Conservation (phyloP, 2,797 vertebrate species). For the Eurystomus glaucurus region DNA sequence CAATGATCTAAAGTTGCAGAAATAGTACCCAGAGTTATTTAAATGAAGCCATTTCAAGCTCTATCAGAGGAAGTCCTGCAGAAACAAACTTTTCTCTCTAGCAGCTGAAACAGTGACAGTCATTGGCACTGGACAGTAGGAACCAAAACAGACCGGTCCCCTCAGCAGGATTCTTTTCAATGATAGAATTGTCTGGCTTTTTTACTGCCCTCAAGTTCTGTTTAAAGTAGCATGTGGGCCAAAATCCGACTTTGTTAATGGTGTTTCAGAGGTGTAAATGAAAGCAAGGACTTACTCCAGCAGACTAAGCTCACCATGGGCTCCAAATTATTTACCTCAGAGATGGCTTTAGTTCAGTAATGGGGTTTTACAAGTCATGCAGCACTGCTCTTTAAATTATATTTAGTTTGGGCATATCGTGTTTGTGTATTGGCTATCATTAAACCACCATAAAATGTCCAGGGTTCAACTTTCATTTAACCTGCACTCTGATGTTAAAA, state of each 20-base stretch:
- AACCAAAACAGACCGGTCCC: neutral
- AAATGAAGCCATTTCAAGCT: constrained; percentile 44
- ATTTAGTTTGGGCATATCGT: neutral
- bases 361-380: neutral
- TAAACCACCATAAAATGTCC: neutral
- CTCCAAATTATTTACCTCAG: neutral
- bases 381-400: neutral
- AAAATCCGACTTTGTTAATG: constrained; percentile 10
- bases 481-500: neutral
- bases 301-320: neutral
- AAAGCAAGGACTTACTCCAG: constrained; percentile 14
- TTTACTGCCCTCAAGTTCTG: neutral
- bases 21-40: constrained; percentile 29
- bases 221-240: neutral
- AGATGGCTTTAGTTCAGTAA: neutral
- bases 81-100: neutral
- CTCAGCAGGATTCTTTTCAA: constrained; percentile 32
- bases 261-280: constrained; percentile 12
- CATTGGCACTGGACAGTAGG: neutral
- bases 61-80: neutral
- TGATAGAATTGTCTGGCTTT: constrained; percentile 8
- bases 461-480: neutral
- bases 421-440: neutral
- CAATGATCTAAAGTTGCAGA: constrained; percentile 47
- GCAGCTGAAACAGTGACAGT: constrained; percentile 6